Conservation (phyloP, 2,797 vertebrate species). For the Ctenochaetus hawaiiensis region DNA sequence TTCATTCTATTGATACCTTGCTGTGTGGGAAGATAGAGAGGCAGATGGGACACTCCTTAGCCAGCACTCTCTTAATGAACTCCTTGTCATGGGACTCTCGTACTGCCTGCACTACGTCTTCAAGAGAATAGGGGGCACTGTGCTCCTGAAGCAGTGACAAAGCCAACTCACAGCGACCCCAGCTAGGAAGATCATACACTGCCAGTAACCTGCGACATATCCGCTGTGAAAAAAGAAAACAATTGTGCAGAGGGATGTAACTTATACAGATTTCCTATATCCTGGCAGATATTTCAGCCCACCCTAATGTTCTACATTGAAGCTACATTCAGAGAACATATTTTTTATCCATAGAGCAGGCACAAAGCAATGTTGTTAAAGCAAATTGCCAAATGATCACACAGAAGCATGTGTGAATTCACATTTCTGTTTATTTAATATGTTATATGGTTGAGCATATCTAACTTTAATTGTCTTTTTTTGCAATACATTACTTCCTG, state of each 20-base stretch:
- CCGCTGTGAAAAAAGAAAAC: conserved; percentile 74
- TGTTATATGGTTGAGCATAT: not conserved
- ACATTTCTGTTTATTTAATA: not conserved
- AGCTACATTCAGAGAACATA: too few species aligned
- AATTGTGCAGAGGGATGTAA: not conserved
- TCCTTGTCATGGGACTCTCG: conserved; percentile 90
- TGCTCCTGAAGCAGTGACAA: conserved; percentile 88
- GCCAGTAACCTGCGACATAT: conserved; percentile 89
- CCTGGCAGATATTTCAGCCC: too few species aligned
- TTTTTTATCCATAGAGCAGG: not conserved
- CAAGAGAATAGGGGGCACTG: conserved; percentile 86
- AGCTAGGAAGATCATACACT: conserved; percentile 90
- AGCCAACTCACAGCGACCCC: conserved; percentile 93
- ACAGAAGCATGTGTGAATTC: too few species aligned
- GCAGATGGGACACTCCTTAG: conserved; percentile 92
- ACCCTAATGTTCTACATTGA: not conserved
- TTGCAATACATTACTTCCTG: too few species aligned
- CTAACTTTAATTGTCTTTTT: not conserved
- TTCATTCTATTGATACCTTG: conserved; percentile 75
- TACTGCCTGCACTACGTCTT: conserved; percentile 92
- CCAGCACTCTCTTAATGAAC: conserved; percentile 90
- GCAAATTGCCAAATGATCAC: too few species aligned
- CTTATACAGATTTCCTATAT: not conserved
- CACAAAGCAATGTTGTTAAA: too few species aligned
- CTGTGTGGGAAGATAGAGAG: conserved; percentile 90